A percentile compares a stretch with the other conserved stretches of the same genome.
Evolutionary conservation across 1,140 invertebrate genomes (phyloP).

Genomic region (Sminthurides bifidus): DNA sequence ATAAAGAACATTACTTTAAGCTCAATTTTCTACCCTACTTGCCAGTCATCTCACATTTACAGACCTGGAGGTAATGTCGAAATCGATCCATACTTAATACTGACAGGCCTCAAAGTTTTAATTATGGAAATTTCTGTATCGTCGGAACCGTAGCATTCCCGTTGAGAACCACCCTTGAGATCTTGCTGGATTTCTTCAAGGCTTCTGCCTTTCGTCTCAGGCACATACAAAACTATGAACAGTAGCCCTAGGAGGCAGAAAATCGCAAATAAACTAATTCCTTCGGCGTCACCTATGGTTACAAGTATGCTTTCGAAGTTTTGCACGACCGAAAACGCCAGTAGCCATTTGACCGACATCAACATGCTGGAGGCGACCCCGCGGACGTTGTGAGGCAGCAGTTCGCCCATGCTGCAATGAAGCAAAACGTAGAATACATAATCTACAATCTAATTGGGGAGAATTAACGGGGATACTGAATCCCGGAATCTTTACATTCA

Average conservation of each 20-base stretch:
- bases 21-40: no score
- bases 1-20: no score
- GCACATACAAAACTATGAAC: conserved; percentile 48
- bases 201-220: conserved; percentile 58
- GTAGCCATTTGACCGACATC: conserved; percentile 40
- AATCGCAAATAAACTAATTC: conserved; percentile 45
- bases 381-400: background rate
- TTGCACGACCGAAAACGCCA: conserved; percentile 43
- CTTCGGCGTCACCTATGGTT: conserved; percentile 40
- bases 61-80: no score
- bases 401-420: background rate
- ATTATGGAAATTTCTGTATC: no score
- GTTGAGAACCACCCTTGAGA: no score
- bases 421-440: background rate
- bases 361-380: conserved; percentile 46
- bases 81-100: no score
- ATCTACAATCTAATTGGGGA: background rate
- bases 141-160: no score
- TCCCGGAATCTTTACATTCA: background rate
- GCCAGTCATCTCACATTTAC: no score
- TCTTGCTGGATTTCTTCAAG: conserved; percentile 51
- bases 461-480: background rate
- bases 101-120: no score
- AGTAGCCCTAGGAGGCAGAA: conserved; percentile 44
- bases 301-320: conserved; percentile 39